Percentiles rank a stretch among this genome's conserved stretches.
phyloP scores from a whole-genome alignment of 2,113 vertebrate species.

The Lampris megalopsis region DNA sequence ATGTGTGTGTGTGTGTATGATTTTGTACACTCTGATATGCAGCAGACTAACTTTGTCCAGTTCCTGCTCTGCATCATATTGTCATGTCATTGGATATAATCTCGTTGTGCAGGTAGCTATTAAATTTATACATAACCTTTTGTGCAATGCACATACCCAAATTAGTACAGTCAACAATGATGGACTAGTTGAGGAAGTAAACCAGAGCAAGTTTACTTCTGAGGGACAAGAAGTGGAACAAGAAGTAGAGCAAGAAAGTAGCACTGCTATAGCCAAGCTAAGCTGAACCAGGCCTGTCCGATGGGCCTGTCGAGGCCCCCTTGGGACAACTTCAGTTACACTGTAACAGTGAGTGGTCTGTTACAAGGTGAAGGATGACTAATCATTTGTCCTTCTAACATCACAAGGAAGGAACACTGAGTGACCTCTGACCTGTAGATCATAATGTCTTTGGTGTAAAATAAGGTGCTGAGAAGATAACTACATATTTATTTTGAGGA shows the following conservation, averaged over 20 bases:
- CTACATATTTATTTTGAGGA: neutral
- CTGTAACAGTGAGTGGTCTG: slow-evolving; percentile 35
- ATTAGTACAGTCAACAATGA: slow-evolving; percentile 24
- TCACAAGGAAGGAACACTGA: neutral
- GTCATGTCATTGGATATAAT: too few relatives aligned
- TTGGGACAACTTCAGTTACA: slow-evolving; percentile 44
- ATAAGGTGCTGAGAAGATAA: neutral
- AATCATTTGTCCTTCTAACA: slow-evolving; percentile 3
- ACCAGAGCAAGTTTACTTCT: slow-evolving; percentile 51
- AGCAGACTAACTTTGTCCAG: too few relatives aligned
- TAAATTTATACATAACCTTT: neutral
- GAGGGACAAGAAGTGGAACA: slow-evolving; percentile 72
- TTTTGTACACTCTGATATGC: neutral
- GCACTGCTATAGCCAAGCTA: slow-evolving; percentile 49
- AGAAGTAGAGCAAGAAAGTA: slow-evolving; percentile 72
- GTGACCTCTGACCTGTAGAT: slow-evolving; percentile 13
- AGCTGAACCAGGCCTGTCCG: slow-evolving; percentile 31
- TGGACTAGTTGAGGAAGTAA: slow-evolving; percentile 57
- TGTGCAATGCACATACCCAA: neutral
- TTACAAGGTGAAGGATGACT: slow-evolving; percentile 1
- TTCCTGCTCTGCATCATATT: too few relatives aligned
- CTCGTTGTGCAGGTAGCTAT: too few relatives aligned
- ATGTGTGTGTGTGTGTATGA: too few relatives aligned
- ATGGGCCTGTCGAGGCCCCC: slow-evolving; percentile 11
- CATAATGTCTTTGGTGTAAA: neutral